Evolutionary conservation across 2,113 vertebrate species (phyloP), one percentile per base, ranked within the genome.

Genomic region (Ceuthmochares aereus): DNA sequence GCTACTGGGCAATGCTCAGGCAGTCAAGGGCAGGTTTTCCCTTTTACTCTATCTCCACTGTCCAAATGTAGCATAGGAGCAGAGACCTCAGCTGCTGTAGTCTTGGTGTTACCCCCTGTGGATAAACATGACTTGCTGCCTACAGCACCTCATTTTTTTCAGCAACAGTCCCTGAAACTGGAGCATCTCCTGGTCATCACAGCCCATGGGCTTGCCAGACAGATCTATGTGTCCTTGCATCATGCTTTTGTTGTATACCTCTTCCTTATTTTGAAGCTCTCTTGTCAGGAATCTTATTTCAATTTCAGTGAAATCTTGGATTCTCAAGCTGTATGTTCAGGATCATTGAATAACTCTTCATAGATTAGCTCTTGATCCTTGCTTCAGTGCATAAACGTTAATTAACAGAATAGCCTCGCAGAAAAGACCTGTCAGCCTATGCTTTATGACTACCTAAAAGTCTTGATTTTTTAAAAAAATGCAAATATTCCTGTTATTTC

Each of bases 401-500:
- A 84, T 89, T 87, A 85, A 64, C 17, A 72, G 66, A 90, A 55
- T 7, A 32, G 9, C 36, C 47, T 92, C 74, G 34, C 32, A 91
- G 67, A 85, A 89, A 17, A 79, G 6, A 34, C 12, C 84, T 2
- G 2, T 69, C 87, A 83, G 26, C 23, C 16, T 59, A 11, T 59
- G 21, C 22, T 42, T 86, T 88, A 68, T 43, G 16, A 51, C 20
- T 76, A 69, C 29, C 36, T 36, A 90, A 94, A 96, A 55, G n/a
- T 43, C 58, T 9, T 37, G 20, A 76, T 85, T 52, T 70, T 1
- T 18, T 30, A 30, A 21, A 78, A 72, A 73, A 76, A 62, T 7
- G 5, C 26, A 77, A 60, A 62, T 94, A 70, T 91, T 87, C 62
- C 32, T 17, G 12, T 72, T 80, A 86, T 89, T 95, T 94, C 60